A percentile compares a stretch with the other conserved stretches of the same genome.
Evolutionary conservation across 2,113 vertebrate genomes (phyloP).

Genomic region (Myrmecobius fasciatus): DNA sequence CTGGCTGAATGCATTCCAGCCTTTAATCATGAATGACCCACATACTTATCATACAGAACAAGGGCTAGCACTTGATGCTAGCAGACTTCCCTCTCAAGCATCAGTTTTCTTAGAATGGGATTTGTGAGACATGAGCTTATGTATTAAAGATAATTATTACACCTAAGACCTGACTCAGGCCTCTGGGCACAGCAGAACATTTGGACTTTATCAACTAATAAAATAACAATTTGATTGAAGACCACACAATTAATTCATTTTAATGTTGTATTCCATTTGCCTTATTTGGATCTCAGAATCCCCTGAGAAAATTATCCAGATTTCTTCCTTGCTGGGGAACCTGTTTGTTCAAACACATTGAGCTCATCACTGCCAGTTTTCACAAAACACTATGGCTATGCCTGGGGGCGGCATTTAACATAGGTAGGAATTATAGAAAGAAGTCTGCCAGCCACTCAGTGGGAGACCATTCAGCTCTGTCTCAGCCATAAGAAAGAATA

Average conservation of each 20-base stretch:
- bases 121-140: neutral
- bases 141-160: neutral
- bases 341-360: constrained; percentile 55
- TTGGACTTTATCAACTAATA: neutral
- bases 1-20: neutral
- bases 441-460: constrained; percentile 32
- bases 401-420: neutral
- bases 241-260: neutral
- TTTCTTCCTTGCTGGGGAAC: constrained; percentile 30
- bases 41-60: neutral
- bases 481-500: constrained; percentile 34
- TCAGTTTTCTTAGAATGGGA: neutral
- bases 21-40: neutral
- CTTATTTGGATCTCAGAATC: constrained; percentile 55
- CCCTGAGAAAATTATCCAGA: constrained; percentile 53
- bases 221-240: neutral
- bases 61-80: neutral
- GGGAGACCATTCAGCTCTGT: constrained; percentile 25
- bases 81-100: neutral
- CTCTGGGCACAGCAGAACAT: constrained; percentile 13
- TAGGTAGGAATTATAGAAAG: constrained; percentile 48
- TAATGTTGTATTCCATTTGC: neutral
- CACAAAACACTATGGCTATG: constrained; percentile 52
- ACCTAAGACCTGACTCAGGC: constrained; percentile 10
- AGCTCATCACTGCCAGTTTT: constrained; percentile 41